Conservation (phyloP, 2,888 invertebrate species). For the Drosophila pullipes region DNA sequence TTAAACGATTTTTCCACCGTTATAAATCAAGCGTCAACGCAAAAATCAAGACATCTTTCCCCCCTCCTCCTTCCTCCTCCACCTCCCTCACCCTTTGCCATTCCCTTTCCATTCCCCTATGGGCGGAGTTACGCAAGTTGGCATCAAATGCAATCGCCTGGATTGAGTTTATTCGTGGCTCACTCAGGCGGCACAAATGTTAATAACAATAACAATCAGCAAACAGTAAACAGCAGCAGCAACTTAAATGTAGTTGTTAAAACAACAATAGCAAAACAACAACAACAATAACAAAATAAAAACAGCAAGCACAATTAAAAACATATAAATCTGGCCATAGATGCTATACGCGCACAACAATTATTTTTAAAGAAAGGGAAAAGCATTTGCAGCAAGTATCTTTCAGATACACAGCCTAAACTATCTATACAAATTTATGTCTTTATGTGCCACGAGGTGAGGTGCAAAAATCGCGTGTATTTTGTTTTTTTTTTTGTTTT, state of each 20-base stretch:
- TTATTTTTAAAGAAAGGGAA: constrained; percentile 17
- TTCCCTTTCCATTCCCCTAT: constrained; percentile 10
- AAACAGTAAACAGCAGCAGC: constrained; percentile 33
- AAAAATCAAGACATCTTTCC: constrained; percentile 62
- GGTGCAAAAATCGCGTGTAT: constrained; percentile 46
- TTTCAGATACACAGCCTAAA: constrained; percentile 19
- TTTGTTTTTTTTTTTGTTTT: not conserved
- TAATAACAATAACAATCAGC: constrained; percentile 51
- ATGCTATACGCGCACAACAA: constrained; percentile 20
- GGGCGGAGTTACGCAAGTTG: constrained; percentile 57
- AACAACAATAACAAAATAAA: constrained; percentile 13
- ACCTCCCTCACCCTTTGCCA: not conserved
- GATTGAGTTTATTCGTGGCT: constrained; percentile 39
- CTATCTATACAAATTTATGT: constrained; percentile 27
- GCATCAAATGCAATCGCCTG: constrained; percentile 50
- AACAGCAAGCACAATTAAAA: constrained; percentile 51
- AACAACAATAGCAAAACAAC: constrained; percentile 9
- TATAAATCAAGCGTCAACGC: constrained; percentile 75
- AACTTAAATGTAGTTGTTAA: constrained; percentile 23
- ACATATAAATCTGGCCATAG: constrained; percentile 44
- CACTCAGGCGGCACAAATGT: constrained; percentile 56
- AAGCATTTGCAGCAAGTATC: constrained; percentile 8
- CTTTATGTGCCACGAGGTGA: constrained; percentile 2
- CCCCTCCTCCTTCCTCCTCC: not conserved
- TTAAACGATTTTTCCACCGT: constrained; percentile 74